Evolutionary conservation across 2,113 vertebrate species (phyloP).

Genomic region (Antennarius striatus): DNA sequence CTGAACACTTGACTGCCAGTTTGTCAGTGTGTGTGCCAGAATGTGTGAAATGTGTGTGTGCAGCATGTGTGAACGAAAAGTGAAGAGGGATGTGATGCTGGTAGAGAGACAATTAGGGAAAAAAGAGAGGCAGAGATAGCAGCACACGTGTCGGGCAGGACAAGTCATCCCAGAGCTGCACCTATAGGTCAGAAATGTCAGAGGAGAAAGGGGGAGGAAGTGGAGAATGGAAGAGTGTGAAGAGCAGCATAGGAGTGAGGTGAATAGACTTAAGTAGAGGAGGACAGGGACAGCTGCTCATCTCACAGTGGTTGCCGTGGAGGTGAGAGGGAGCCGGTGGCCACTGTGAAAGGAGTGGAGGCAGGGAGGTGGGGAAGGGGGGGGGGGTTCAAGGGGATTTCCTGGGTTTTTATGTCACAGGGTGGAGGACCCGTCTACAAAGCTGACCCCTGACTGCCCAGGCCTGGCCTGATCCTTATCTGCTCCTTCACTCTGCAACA

Average conservation of each 20-base stretch:
- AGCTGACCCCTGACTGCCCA: constrained; percentile 28
- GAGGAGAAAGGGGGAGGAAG: constrained; percentile 2
- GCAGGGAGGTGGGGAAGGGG: background rate
- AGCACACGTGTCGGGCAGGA: constrained; percentile 18
- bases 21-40: background rate
- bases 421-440: constrained; percentile 28
- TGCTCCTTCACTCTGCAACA: no score
- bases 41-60: constrained; percentile 7
- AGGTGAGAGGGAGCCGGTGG: constrained; percentile 7
- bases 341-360: constrained; percentile 18
- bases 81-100: no score
- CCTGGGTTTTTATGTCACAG: constrained; percentile 36
- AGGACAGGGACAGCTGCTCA: constrained; percentile 7
- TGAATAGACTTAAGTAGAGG: background rate
- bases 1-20: constrained; percentile 26
- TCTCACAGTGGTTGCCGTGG: constrained; percentile 17
- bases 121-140: constrained; percentile 5
- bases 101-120: background rate
- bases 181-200: constrained; percentile 42
- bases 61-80: constrained; percentile 15
- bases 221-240: constrained; percentile 19
- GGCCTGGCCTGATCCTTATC: constrained; percentile 24
- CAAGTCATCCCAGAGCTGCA: constrained; percentile 16
- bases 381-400: background rate
- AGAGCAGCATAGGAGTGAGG: constrained; percentile 3